Evolutionary conservation across 2,797 vertebrate genomes (phyloP).

Genomic region (Gallirallus australis): DNA sequence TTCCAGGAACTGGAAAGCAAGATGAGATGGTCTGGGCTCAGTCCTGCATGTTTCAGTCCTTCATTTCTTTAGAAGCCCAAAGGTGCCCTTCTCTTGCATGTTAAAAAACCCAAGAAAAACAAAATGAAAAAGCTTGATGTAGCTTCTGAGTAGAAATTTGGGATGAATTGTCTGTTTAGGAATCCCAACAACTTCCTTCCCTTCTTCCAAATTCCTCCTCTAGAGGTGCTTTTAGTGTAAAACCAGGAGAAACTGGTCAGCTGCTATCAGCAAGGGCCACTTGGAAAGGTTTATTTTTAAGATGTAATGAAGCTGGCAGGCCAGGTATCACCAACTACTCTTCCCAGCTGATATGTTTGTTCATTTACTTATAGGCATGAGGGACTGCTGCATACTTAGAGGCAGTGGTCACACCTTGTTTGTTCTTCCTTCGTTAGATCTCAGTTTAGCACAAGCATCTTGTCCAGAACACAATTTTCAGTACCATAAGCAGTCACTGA

Average conservation of each 20-base stretch:
- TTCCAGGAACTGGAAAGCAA: conserved; percentile 1
- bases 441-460: fast-evolving
- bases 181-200: neutral
- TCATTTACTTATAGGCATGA: neutral
- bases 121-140: too few species aligned
- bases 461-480: neutral
- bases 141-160: neutral
- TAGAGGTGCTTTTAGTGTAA: neutral
- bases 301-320: neutral
- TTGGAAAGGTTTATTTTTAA: conserved; percentile 27
- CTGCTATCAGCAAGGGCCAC: conserved; percentile 3
- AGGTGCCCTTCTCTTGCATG: neutral
- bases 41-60: neutral
- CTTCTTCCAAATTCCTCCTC: neutral
- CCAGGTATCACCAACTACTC: neutral
- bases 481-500: neutral
- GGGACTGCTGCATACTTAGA: neutral
- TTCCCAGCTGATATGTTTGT: neutral
- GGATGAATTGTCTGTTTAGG: neutral
- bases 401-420: neutral
- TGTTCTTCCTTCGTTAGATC: neutral
- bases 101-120: too few species aligned
- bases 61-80: neutral
- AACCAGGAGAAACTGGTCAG: neutral
- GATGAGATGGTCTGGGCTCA: neutral